Evolutionary conservation across 2,888 invertebrate genomes (phyloP), one percentile per base, ranked within the genome.

Genomic region (Agonopterix arenella): DNA sequence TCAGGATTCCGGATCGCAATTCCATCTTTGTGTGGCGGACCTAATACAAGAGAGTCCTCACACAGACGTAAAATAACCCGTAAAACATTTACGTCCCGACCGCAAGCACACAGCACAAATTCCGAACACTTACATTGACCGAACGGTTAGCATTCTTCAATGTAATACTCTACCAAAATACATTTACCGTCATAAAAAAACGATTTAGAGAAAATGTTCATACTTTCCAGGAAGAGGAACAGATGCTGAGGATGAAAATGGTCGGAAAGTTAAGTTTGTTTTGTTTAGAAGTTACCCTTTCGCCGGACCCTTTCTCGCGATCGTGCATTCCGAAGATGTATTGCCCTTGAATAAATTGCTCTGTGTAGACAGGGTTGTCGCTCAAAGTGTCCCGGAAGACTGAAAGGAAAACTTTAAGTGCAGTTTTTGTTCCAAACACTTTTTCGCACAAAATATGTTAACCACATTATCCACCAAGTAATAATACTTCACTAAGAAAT

Each of bases 271-370:
- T 43, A 48, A 48, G 44, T 48, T 48, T 48, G 48, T 36, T 4
- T 16, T 11, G 11, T 43, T 13, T 13, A 37, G 48, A 37, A 48
- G 43, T 43, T 48, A 44, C 43, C 48, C 43, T 48, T 48, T 48
- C 11, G 36, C 16, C 36, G 43, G 10, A 44, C 36, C 47, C 37
- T 11, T 44, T 48, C 37, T 11, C 42, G 42, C 18, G 36, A 41
- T 11, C 44, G 48, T 37, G 13, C 36, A 44, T 48, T 38, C 37
- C 37, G 16, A 48, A 48, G 44, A 48, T 44, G 44, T 48, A 48
- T 48, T 16, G 48, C 11, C 38, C 7, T 41, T 5, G 44, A 44
- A 47, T 43, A 44, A 44, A 48, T 44, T 48, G 44, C 13, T 38
- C 13, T 38, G 16, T 9, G 46, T 46, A 46, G 18, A 28, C 28